phyloP scores from a whole-genome alignment of 1,140 invertebrate species.

The Manduca sexta region DNA sequence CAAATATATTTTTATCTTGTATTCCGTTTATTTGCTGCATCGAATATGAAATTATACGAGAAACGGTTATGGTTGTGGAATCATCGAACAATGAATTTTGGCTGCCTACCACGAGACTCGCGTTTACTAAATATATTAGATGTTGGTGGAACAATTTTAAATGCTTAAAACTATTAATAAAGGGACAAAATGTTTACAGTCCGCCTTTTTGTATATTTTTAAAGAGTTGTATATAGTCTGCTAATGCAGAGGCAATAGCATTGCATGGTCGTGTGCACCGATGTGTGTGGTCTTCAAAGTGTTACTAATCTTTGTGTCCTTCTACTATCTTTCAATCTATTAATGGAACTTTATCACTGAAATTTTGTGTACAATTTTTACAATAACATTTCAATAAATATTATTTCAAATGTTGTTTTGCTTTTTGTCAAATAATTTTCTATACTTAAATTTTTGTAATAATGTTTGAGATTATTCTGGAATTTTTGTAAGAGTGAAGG shows the following conservation, averaged over 20 bases:
- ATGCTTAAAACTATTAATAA: too few relatives aligned
- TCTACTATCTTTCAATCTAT: background rate
- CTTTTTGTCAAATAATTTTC: too few relatives aligned
- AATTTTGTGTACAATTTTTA: too few relatives aligned
- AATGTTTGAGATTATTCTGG: too few relatives aligned
- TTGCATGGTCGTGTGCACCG: slow-evolving; percentile 54
- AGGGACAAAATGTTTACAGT: too few relatives aligned
- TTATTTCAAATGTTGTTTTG: too few relatives aligned
- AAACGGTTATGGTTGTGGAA: slow-evolving; percentile 30
- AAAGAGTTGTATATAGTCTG: background rate
- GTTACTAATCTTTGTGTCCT: slow-evolving; percentile 2
- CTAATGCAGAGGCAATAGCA: slow-evolving; percentile 13
- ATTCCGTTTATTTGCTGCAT: background rate
- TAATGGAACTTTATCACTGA: too few relatives aligned
- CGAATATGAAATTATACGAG: slow-evolving; percentile 11
- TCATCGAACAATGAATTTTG: slow-evolving; percentile 33
- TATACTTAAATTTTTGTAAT: too few relatives aligned
- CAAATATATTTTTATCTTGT: background rate
- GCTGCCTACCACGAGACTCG: slow-evolving; percentile 20
- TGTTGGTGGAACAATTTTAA: too few relatives aligned
- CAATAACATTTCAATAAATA: too few relatives aligned
- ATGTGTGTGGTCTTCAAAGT: slow-evolving; percentile 57
- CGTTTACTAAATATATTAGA: slow-evolving; percentile 8
- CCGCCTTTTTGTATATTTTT: background rate
- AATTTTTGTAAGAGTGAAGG: too few relatives aligned